Evolutionary conservation across 2,113 vertebrate genomes (phyloP).

Genomic region (Caranx melampygus): DNA sequence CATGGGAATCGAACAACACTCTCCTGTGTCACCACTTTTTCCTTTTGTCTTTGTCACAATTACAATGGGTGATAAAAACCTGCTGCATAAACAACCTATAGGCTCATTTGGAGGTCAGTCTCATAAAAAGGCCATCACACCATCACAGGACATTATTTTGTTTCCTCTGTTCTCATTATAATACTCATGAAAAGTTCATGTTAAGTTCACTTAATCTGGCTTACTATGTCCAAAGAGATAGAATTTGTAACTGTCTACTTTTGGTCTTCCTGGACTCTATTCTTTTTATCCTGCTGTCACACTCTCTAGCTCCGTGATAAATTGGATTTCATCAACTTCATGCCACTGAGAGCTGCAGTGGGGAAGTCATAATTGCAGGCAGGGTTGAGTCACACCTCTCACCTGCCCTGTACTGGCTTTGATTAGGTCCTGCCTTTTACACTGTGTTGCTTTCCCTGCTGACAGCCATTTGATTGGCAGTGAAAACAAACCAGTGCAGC

Average conservation of each 20-base stretch:
- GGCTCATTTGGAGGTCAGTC: no score
- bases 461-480: background rate
- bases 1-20: no score
- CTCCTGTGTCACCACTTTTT: no score
- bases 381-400: background rate
- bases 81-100: no score
- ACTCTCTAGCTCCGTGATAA: background rate
- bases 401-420: background rate
- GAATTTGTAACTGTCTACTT: no score
- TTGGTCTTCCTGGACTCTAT: background rate
- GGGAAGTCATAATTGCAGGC: background rate
- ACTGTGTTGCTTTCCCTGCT: background rate
- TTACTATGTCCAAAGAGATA: background rate
- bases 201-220: background rate
- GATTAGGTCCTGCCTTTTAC: background rate
- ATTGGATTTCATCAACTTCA: constrained; percentile 8
- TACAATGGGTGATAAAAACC: no score
- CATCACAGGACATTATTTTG: background rate
- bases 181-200: background rate
- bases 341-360: background rate
- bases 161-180: background rate
- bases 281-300: background rate
- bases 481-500: background rate
- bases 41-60: no score
- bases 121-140: background rate